phyloP scores from a whole-genome alignment of 2,113 vertebrate species.

The Cariama cristata region DNA sequence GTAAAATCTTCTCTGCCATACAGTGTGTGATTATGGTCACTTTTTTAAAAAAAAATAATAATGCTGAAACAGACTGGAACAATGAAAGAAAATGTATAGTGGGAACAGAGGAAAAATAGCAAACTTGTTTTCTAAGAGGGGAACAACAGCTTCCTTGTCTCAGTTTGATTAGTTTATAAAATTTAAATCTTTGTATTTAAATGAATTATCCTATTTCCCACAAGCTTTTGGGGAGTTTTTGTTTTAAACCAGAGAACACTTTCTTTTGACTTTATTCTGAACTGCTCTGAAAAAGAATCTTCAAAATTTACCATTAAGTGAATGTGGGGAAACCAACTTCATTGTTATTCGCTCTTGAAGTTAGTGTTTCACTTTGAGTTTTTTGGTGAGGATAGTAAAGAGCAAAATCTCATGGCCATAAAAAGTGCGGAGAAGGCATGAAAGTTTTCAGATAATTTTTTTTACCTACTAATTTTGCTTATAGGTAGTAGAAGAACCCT shows the following conservation, averaged over 20 bases:
- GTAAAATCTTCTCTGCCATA: neutral
- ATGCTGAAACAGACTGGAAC: neutral
- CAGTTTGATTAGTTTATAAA: neutral
- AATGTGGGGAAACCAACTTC: neutral
- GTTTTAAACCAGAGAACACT: neutral
- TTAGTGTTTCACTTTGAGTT: neutral
- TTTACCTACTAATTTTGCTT: neutral
- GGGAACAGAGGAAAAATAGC: neutral
- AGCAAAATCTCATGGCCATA: neutral
- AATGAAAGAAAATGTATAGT: neutral
- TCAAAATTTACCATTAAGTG: neutral
- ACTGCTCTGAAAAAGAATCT: neutral
- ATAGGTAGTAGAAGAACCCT: neutral
- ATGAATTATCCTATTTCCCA: neutral
- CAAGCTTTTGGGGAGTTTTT: neutral
- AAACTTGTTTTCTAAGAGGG: neutral
- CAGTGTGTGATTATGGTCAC: neutral
- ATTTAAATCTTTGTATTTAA: neutral
- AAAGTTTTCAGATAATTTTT: neutral
- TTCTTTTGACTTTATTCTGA: neutral
- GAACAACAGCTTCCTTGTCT: neutral
- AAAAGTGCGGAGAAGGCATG: neutral
- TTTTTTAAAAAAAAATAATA: neutral
- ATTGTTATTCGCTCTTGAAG: neutral
- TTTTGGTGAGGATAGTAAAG: neutral